These are phyloP conservation scores for Peromyscus eremicus DNA, from an alignment of 2,797 vertebrate genomes.

Conservation along the genomic window DNA sequence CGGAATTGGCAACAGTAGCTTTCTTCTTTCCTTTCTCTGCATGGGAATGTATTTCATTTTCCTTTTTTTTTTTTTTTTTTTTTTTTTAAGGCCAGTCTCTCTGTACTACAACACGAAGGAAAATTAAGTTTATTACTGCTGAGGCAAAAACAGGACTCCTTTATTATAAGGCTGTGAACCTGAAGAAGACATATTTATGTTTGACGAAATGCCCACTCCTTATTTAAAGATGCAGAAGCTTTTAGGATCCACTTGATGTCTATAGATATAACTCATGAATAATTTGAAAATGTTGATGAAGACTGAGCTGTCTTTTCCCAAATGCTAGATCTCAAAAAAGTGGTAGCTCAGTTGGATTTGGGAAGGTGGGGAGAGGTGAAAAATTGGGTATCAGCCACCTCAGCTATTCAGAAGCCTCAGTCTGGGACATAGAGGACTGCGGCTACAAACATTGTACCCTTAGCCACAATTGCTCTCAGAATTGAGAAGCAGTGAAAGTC, in stretches of 20 bases:
- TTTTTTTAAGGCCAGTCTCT: background rate
- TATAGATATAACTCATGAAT: background rate
- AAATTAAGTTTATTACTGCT: background rate
- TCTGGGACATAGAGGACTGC: background rate
- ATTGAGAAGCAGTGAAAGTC: background rate
- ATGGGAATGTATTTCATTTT: slow-evolving; percentile 32
- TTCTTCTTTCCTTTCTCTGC: background rate
- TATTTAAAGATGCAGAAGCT: background rate
- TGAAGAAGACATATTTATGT: background rate
- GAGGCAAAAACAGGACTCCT: background rate
- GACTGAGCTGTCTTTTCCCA: background rate
- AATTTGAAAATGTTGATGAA: background rate
- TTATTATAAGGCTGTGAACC: background rate
- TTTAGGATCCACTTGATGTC: background rate
- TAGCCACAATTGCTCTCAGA: background rate
- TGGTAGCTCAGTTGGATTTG: background rate
- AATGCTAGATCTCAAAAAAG: background rate
- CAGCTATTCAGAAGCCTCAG: too few relatives aligned
- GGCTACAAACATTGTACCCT: background rate
- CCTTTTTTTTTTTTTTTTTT: background rate
- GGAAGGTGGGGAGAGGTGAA: background rate
- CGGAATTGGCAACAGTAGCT: background rate
- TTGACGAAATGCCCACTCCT: background rate
- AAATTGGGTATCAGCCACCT: background rate
- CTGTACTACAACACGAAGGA: background rate